Percentiles rank a stretch among this genome's conserved stretches.
phyloP scores from a whole-genome alignment of 2,888 invertebrate genomes.

The Thecocarcelia acutangulata region DNA sequence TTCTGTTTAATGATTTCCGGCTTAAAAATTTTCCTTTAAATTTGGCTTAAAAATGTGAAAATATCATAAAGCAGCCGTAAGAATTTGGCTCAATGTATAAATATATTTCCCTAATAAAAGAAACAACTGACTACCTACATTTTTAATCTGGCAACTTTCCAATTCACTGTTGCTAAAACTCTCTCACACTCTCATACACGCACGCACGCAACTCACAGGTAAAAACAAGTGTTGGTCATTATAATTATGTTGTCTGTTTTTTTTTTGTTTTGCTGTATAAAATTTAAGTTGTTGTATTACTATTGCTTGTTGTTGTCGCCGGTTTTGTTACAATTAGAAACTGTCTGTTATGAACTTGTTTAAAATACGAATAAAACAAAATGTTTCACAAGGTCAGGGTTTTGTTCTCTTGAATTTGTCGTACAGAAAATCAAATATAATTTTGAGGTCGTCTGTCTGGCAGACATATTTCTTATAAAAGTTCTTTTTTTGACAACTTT shows the following conservation, averaged over 20 bases:
- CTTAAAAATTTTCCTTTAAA: too few relatives aligned
- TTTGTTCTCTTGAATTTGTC: slow-evolving; percentile 16
- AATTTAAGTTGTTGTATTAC: neutral
- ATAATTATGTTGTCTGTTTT: slow-evolving; percentile 3
- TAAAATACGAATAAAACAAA: slow-evolving; percentile 37
- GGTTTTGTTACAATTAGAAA: slow-evolving; percentile 55
- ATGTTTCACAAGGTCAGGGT: slow-evolving; percentile 62
- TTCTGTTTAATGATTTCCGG: too few relatives aligned
- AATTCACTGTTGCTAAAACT: neutral
- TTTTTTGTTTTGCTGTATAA: neutral
- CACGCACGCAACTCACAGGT: slow-evolving; percentile 3
- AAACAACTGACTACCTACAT: neutral
- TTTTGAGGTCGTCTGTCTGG: slow-evolving; percentile 33
- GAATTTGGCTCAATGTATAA: too few relatives aligned
- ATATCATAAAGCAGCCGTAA: too few relatives aligned
- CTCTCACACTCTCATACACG: neutral
- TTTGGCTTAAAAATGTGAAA: too few relatives aligned
- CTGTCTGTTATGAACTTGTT: slow-evolving; percentile 37
- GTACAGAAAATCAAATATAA: neutral
- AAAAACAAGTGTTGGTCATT: slow-evolving; percentile 28
- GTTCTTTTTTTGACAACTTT: neutral
- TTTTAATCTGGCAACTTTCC: slow-evolving; percentile 12
- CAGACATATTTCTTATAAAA: slow-evolving; percentile 32
- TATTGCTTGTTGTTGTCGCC: slow-evolving; percentile 22
- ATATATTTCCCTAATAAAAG: too few relatives aligned